Conservation (phyloP, 35 echinoderm and acorn worm genomes). For the Lytechinus variegatus region DNA sequence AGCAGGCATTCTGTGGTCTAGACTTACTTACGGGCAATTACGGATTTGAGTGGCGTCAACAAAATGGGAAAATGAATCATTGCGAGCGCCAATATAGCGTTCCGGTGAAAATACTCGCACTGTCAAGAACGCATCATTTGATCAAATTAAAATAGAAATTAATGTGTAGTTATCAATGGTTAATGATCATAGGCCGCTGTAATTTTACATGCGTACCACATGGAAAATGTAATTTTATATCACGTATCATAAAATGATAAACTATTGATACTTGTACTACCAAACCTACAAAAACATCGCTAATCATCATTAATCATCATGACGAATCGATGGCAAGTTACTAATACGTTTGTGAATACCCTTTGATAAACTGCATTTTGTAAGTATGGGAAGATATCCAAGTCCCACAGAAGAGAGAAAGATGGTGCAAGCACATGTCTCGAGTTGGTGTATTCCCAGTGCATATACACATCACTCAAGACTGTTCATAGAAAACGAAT, state of each 20-base stretch:
- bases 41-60: neutral
- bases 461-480: conserved; percentile 38
- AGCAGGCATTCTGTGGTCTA: neutral
- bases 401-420: neutral
- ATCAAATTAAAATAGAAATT: too few relatives aligned
- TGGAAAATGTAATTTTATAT: neutral
- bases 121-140: neutral
- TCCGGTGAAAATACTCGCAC: neutral
- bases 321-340: neutral
- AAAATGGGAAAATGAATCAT: neutral
- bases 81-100: neutral
- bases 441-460: neutral
- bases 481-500: conserved; percentile 41
- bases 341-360: neutral
- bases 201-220: neutral
- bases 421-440: neutral
- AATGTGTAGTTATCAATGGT: too few relatives aligned
- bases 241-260: neutral
- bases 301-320: neutral
- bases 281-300: neutral
- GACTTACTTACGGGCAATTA: conserved; percentile 18
- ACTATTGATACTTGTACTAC: too few relatives aligned
- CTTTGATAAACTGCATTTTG: neutral
- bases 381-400: neutral
- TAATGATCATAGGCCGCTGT: neutral